Conservation (phyloP, 2,113 vertebrate species). For the Uropsilus gracilis region DNA sequence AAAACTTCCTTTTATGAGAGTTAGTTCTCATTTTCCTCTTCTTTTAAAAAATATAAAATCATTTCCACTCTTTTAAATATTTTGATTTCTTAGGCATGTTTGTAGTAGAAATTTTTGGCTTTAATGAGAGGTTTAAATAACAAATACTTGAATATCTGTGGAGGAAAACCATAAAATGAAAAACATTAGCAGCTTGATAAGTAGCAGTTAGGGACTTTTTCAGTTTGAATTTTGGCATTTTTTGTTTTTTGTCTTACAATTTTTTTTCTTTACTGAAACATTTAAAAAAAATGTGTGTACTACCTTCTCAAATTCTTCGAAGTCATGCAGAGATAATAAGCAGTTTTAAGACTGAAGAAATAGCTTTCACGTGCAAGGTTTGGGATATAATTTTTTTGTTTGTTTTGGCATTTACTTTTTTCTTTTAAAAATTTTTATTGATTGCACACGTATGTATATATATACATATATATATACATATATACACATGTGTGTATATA, state of each 20-base stretch:
- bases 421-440: too few relatives aligned
- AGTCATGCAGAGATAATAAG: conserved; percentile 18
- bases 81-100: conserved; percentile 40
- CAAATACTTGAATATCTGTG: conserved; percentile 54
- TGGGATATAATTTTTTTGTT: not conserved
- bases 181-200: conserved; percentile 32
- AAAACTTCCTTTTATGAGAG: not conserved
- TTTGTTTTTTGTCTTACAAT: not conserved
- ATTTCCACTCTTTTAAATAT: conserved; percentile 48
- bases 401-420: conserved; percentile 1
- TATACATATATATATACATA: too few relatives aligned
- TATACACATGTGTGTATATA: too few relatives aligned
- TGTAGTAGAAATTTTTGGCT: conserved; percentile 29
- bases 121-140: conserved; percentile 30
- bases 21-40: not conserved
- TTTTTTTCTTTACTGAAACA: not conserved
- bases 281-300: not conserved
- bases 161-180: not conserved
- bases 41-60: conserved; percentile 49
- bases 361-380: not conserved
- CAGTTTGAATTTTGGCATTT: conserved; percentile 21
- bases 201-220: not conserved
- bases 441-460: too few relatives aligned
- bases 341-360: not conserved
- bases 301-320: not conserved